Percentiles rank a stretch among this genome's conserved stretches.
Conservation (phyloP, 2,113 vertebrate species). For the Macquaria ambigua region DNA sequence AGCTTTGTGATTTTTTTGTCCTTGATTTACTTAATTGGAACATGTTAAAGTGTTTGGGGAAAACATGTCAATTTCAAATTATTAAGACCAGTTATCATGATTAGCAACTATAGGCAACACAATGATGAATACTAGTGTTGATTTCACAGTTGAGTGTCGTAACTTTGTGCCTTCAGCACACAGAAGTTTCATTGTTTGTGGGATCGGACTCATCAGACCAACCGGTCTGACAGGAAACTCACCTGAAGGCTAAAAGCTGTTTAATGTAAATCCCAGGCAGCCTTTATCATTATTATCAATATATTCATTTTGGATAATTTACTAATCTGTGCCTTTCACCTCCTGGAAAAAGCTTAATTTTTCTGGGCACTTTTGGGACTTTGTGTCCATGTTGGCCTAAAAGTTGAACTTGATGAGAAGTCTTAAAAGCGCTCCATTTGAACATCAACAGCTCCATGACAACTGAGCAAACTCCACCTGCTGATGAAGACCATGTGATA, state of each 20-base stretch:
- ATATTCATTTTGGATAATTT: no score
- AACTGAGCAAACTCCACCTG: not conserved
- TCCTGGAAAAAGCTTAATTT: not conserved
- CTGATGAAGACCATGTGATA: not conserved
- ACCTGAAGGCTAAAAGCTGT: not conserved
- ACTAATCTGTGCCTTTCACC: not conserved
- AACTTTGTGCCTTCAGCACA: not conserved
- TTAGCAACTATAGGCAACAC: not conserved
- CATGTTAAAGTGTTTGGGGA: not conserved
- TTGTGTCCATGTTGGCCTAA: not conserved
- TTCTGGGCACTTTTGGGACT: not conserved
- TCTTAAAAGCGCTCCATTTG: not conserved
- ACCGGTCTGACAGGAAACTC: conserved; percentile 33
- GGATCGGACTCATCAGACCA: not conserved
- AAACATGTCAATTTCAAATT: not conserved
- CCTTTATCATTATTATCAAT: no score
- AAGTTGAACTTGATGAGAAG: not conserved
- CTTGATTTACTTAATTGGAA: not conserved
- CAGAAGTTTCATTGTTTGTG: not conserved
- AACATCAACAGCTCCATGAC: not conserved
- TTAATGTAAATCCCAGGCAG: not conserved
- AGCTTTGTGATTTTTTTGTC: not conserved
- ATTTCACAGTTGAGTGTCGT: not conserved
- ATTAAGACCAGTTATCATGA: not conserved
- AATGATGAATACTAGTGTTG: not conserved